A percentile compares a stretch with the other conserved stretches of the same genome.
These are phyloP conservation scores for Adineta ricciae DNA, from an alignment of 2,888 invertebrate species.

Conservation along the genomic window DNA sequence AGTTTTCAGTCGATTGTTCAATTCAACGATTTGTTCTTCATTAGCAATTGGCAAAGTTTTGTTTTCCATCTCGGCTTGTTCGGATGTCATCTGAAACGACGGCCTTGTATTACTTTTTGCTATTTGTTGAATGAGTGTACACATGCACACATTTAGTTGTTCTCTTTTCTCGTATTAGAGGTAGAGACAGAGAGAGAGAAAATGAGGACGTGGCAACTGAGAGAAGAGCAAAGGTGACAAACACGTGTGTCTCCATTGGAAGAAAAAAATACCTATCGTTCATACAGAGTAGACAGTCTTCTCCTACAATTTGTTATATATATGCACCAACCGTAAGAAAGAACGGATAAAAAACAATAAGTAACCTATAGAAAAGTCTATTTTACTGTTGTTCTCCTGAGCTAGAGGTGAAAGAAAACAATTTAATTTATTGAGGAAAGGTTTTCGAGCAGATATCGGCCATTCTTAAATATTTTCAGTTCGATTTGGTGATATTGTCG, in stretches of 20 bases:
- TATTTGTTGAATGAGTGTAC: background rate
- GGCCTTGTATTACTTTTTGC: no score
- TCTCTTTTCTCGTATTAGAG: background rate
- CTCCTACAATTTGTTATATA: background rate
- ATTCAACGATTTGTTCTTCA: background rate
- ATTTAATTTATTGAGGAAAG: background rate
- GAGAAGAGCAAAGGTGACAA: background rate
- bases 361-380: no score
- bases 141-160: background rate
- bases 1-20: background rate
- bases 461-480: slow-evolving; percentile 46
- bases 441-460: slow-evolving; percentile 36
- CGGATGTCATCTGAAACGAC: background rate
- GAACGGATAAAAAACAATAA: background rate
- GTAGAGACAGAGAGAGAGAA: background rate
- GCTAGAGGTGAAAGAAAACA: background rate
- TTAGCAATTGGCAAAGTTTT: background rate
- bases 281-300: background rate
- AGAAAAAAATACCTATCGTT: background rate
- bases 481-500: slow-evolving; percentile 52
- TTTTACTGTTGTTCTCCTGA: background rate
- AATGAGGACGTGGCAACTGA: background rate
- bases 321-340: background rate
- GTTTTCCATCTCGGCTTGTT: background rate
- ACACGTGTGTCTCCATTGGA: background rate